phyloP scores from a whole-genome alignment of 1,140 invertebrate species.

The Scaptomyza graminum region DNA sequence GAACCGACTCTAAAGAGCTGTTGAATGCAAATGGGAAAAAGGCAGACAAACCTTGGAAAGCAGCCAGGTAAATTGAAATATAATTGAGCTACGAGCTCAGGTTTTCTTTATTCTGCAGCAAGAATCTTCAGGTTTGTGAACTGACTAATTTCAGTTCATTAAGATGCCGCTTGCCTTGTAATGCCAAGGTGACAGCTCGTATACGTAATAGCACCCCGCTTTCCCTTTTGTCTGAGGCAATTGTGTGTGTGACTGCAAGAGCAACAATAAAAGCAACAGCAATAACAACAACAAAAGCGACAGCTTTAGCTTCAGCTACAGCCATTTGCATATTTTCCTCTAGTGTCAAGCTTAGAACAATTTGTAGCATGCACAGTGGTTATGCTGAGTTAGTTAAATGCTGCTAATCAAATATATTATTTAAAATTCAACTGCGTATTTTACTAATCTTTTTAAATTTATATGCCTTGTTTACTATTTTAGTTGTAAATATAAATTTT shows the following conservation, averaged over 20 bases:
- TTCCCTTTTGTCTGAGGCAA: conserved; percentile 15
- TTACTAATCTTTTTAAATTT: no score
- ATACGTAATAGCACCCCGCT: conserved; percentile 58
- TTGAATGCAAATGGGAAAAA: neutral
- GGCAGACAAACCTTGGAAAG: conserved; percentile 20
- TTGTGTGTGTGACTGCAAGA: conserved; percentile 9
- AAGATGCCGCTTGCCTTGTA: conserved; percentile 34
- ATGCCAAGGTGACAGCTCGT: conserved; percentile 72
- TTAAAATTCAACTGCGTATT: no score
- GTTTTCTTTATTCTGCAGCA: conserved; percentile 9
- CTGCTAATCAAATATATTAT: neutral
- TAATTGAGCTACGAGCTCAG: conserved; percentile 61
- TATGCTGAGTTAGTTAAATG: neutral
- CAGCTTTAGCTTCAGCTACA: neutral
- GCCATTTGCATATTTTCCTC: conserved; percentile 62
- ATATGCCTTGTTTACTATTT: no score
- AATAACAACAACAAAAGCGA: conserved; percentile 37
- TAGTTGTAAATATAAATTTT: no score
- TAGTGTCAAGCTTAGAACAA: conserved; percentile 34
- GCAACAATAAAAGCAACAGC: conserved; percentile 22
- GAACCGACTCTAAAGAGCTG: neutral
- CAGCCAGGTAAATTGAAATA: conserved; percentile 78
- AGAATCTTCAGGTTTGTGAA: conserved; percentile 19
- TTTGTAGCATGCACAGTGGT: conserved; percentile 32
- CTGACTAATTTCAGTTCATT: conserved; percentile 68